Conservation (phyloP, 2,888 invertebrate genomes). For the Drosophila quinaria region DNA sequence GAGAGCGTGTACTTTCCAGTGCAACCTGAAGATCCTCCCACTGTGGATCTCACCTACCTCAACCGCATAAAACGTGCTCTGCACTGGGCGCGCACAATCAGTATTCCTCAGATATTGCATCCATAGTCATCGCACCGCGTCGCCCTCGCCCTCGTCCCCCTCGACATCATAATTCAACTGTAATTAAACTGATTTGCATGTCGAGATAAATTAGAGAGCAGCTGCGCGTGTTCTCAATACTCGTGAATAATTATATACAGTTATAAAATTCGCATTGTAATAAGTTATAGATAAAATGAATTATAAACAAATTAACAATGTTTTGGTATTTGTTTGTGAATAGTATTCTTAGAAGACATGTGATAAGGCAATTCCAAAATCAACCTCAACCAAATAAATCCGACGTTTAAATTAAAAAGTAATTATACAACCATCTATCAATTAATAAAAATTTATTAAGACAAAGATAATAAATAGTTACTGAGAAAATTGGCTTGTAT, state of each 20-base stretch:
- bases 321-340: neutral
- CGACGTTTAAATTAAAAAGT: neutral
- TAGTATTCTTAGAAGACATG: slow-evolving; percentile 1
- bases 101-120: slow-evolving; percentile 42
- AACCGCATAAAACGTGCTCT: slow-evolving; percentile 67
- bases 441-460: neutral
- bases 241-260: neutral
- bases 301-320: slow-evolving; percentile 7
- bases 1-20: neutral
- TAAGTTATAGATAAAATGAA: slow-evolving; percentile 4
- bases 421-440: neutral
- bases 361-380: neutral
- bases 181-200: slow-evolving; percentile 58
- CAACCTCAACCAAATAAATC: neutral
- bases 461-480: neutral
- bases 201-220: slow-evolving; percentile 24
- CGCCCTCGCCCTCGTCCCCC: neutral
- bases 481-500: neutral
- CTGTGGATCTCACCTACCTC: slow-evolving; percentile 56
- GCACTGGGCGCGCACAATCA: slow-evolving; percentile 47
- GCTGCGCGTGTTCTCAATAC: slow-evolving; percentile 4
- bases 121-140: slow-evolving; percentile 22
- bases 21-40: slow-evolving; percentile 10
- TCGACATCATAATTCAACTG: slow-evolving; percentile 17
- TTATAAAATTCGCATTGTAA: neutral